Percentiles rank a stretch among this genome's conserved stretches.
Evolutionary conservation across 2,797 vertebrate species (phyloP).

Genomic region (Botia almorhae): DNA sequence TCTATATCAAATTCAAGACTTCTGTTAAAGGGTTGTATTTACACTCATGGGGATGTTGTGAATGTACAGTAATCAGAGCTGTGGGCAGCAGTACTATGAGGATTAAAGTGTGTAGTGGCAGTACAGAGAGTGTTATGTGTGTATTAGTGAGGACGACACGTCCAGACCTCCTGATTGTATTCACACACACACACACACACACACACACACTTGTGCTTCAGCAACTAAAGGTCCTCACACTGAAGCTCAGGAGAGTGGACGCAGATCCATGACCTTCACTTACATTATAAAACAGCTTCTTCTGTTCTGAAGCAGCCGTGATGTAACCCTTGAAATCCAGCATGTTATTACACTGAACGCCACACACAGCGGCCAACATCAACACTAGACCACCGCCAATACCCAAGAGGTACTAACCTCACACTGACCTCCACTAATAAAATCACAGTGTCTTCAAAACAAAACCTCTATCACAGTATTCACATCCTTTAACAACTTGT

Average conservation of each 20-base stretch:
- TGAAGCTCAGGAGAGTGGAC: slow-evolving; percentile 28
- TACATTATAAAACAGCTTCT: slow-evolving; percentile 68
- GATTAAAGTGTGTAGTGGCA: slow-evolving; percentile 68
- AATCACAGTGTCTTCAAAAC: too few species aligned
- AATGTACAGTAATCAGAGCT: too few species aligned
- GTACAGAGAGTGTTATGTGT: slow-evolving; percentile 47
- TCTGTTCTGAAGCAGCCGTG: background rate
- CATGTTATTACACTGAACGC: background rate
- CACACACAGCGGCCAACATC: background rate
- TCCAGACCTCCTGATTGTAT: slow-evolving; percentile 65
- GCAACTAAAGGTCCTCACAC: slow-evolving; percentile 68
- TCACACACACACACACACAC: slow-evolving; percentile 56
- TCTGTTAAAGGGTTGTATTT: too few species aligned
- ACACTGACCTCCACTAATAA: too few species aligned
- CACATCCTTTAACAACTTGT: too few species aligned
- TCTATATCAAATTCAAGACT: too few species aligned
- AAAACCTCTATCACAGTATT: too few species aligned
- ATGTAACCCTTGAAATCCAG: background rate
- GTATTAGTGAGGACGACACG: slow-evolving; percentile 56
- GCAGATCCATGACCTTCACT: slow-evolving; percentile 30
- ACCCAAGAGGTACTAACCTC: too few species aligned
- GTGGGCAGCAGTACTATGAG: slow-evolving; percentile 46
- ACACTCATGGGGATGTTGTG: too few species aligned
- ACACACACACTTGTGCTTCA: slow-evolving; percentile 71
- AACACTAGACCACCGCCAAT: background rate